Base-by-base conservation (phyloP, 2,888 invertebrate species). In the Lasioglossum zephyrum region DNA sequence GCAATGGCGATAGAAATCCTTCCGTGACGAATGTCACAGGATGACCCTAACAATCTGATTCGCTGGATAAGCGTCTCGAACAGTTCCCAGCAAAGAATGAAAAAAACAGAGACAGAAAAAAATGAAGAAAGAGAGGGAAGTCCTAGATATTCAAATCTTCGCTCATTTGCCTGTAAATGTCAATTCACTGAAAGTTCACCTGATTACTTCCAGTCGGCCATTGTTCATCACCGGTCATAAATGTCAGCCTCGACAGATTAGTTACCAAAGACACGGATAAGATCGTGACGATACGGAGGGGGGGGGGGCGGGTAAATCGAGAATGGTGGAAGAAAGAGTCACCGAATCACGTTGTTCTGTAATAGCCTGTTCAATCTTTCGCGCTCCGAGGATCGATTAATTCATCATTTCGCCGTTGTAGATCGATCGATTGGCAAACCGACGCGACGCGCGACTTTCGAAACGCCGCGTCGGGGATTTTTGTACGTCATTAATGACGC, bases 211-310 rank as follows among this genome's bases (percentile, higher is more conserved):
- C 4, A 41, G 41, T 39, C 13, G 36, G 13, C 44, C 41, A 80
- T 89, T 77, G 73, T 82, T 90, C 82, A 36, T 85, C 84, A 53
- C 63, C 74, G 13, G 18, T 86, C 80, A 89, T 70, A 82, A 83
- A 85, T 90, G 85, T 82, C 81, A 90, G 78, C 77, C 9, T 39
- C 79, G 79, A 81, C 81, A 60, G 47, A 81, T 85, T 79, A 75
- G 77, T 63, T 60, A 74, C 60, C n/a, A 60, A 70, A 73, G 60
- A 78, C 47, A 76, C 80, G 47, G 63, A 76, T 18, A 22, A 36
- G 69, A 85, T 76, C 26, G n/a, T 63, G 75, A 70, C 60, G 39
- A 11, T 57, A n/a, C n/a, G n/a, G n/a, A n/a, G n/a, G n/a, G 11
- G n/a, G 0, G 9, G 3, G 22, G 57, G 11, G n/a, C 0, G 9